Evolutionary conservation across 2,888 invertebrate genomes (phyloP).

Genomic region (Monopis laevigella): DNA sequence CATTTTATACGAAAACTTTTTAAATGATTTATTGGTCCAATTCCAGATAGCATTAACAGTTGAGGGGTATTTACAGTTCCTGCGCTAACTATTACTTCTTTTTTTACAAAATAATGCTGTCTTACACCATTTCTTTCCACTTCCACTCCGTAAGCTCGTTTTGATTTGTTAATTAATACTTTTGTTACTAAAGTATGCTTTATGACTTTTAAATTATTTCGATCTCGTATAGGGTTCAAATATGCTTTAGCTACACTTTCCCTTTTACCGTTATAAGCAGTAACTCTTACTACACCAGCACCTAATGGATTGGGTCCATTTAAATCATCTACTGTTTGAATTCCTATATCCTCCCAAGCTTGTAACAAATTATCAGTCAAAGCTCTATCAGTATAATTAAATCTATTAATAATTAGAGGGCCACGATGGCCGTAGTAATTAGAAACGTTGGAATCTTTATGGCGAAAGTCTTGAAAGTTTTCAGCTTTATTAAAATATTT

Average conservation of each 20-base stretch:
- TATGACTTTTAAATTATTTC: constrained; percentile 39
- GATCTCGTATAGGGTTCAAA: constrained; percentile 29
- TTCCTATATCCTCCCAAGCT: constrained; percentile 53
- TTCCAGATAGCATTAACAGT: constrained; percentile 58
- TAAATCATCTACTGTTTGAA: constrained; percentile 35
- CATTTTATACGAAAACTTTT: constrained; percentile 34
- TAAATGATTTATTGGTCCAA: constrained; percentile 50
- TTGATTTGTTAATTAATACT: constrained; percentile 51
- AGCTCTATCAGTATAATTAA: constrained; percentile 42
- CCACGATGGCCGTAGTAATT: constrained; percentile 45
- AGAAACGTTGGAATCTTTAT: constrained; percentile 23
- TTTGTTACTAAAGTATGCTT: constrained; percentile 56
- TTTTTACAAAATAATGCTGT: constrained; percentile 29
- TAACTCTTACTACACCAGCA: constrained; percentile 50
- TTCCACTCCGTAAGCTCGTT: constrained; percentile 44
- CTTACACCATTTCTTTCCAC: constrained; percentile 28
- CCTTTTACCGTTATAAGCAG: constrained; percentile 50
- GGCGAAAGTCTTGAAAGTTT: constrained; percentile 33
- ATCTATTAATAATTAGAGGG: constrained; percentile 49
- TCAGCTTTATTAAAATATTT: constrained; percentile 62
- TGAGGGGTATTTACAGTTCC: constrained; percentile 59
- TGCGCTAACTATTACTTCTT: constrained; percentile 56
- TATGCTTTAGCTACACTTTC: constrained; percentile 58
- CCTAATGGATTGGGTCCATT: constrained; percentile 50
- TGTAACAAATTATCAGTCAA: constrained; percentile 30